A percentile compares a stretch with the other conserved stretches of the same genome.
phyloP scores from a whole-genome alignment of 2,888 invertebrate genomes.

The Zygogramma bicolorata region DNA sequence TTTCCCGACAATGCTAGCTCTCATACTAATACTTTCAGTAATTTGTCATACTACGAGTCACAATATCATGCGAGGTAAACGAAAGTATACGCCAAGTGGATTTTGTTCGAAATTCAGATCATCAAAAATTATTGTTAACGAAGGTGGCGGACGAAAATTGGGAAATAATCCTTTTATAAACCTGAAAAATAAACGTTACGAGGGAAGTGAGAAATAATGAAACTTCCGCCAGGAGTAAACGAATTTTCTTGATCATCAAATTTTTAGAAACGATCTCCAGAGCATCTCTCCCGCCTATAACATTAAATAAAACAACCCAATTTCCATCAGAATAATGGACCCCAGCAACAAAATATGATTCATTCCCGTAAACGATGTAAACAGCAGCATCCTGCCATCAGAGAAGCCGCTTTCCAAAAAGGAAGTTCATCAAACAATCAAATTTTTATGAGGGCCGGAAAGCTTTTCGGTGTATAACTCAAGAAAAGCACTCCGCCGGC shows the following conservation, averaged over 20 bases:
- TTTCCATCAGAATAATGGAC: background rate
- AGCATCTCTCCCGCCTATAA: background rate
- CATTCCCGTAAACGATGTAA: conserved; percentile 8
- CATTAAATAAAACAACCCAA: conserved; percentile 7
- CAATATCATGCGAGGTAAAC: too few relatives aligned
- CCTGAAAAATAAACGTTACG: too few relatives aligned
- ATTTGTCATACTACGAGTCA: too few relatives aligned
- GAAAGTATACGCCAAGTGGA: too few relatives aligned
- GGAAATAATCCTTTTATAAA: too few relatives aligned
- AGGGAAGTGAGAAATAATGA: too few relatives aligned
- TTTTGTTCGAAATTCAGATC: too few relatives aligned
- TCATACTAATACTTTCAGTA: too few relatives aligned
- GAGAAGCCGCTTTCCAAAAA: conserved; percentile 1
- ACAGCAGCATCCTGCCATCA: conserved; percentile 16
- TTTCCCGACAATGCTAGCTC: too few relatives aligned
- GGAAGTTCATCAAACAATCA: conserved; percentile 35
- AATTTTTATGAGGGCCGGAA: conserved; percentile 38
- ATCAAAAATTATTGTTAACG: too few relatives aligned
- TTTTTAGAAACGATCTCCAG: background rate
- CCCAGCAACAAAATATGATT: conserved; percentile 10
- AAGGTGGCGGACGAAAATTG: too few relatives aligned
- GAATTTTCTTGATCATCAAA: background rate
- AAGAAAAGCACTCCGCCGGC: conserved; percentile 45
- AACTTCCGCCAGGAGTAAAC: background rate
- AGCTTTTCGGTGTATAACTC: conserved; percentile 47